Conservation (phyloP, 2,888 invertebrate genomes). For the Chrysolina oricalcia region DNA sequence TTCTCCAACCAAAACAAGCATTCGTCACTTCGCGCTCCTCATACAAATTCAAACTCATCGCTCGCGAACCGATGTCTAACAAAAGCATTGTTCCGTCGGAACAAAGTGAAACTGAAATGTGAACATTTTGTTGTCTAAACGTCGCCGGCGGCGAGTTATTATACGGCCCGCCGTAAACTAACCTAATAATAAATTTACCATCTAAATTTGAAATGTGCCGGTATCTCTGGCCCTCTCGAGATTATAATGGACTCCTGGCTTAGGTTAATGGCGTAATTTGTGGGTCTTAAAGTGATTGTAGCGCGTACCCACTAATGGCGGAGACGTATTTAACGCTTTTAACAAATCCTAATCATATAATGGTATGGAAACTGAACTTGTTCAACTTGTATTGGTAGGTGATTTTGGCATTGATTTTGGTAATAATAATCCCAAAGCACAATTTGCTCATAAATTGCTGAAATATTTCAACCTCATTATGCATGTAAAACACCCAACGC, state of each 20-base stretch:
- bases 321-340: neutral
- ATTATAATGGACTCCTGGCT: conserved; percentile 16
- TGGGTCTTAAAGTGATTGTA: conserved; percentile 8
- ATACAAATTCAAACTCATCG: conserved; percentile 7
- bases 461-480: too few relatives aligned
- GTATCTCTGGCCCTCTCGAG: conserved; percentile 16
- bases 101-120: conserved; percentile 8
- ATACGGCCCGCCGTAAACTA: conserved; percentile 15
- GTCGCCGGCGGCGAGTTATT: conserved; percentile 8
- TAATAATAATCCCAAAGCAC: too few relatives aligned
- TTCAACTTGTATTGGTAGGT: too few relatives aligned
- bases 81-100: conserved; percentile 1
- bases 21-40: neutral
- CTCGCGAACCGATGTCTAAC: neutral
- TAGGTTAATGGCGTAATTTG: conserved; percentile 16
- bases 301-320: neutral
- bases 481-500: too few relatives aligned
- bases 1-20: neutral
- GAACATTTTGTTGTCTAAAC: conserved; percentile 24
- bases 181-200: conserved; percentile 20
- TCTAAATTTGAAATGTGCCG: conserved; percentile 20
- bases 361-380: too few relatives aligned
- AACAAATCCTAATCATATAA: too few relatives aligned
- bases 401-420: too few relatives aligned
- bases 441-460: too few relatives aligned